Percentiles rank a stretch among this genome's conserved stretches.
Conservation (phyloP, 2,888 invertebrate species). For the Sinotaia quadrata region DNA sequence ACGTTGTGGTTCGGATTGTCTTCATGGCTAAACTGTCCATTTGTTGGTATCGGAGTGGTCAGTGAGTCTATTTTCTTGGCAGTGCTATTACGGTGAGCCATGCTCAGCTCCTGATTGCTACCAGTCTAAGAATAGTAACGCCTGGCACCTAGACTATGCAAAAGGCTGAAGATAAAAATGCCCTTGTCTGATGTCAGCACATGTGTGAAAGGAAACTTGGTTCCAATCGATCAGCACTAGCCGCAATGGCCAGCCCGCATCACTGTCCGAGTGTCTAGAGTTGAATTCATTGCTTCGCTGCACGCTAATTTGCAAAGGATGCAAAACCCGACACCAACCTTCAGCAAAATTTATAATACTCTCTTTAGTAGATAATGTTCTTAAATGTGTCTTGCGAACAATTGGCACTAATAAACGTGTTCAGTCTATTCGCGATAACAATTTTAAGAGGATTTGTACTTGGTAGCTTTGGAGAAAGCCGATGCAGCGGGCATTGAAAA, state of each 20-base stretch:
- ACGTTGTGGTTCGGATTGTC: slow-evolving; percentile 65
- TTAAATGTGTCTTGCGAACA: slow-evolving; percentile 5
- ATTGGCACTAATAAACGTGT: slow-evolving; percentile 12
- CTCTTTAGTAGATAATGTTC: slow-evolving; percentile 10
- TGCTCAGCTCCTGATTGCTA: no score
- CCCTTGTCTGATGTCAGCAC: slow-evolving; percentile 27
- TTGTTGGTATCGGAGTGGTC: slow-evolving; percentile 58
- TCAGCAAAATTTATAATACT: slow-evolving; percentile 19
- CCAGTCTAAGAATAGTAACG: neutral
- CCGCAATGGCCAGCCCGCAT: slow-evolving; percentile 28
- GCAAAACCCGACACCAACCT: slow-evolving; percentile 20
- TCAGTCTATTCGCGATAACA: no score
- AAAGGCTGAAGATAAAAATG: slow-evolving; percentile 12
- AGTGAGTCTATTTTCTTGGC: slow-evolving; percentile 63
- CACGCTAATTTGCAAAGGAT: slow-evolving; percentile 14
- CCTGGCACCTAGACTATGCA: slow-evolving; percentile 14
- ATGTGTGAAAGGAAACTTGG: slow-evolving; percentile 26
- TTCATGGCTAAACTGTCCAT: slow-evolving; percentile 63
- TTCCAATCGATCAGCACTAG: slow-evolving; percentile 30
- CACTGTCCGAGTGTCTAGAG: slow-evolving; percentile 24
- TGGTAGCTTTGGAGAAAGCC: neutral
- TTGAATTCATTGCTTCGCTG: slow-evolving; percentile 23
- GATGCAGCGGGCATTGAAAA: neutral
- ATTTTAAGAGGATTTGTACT: no score
- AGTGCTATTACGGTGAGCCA: slow-evolving; percentile 51